Conservation (phyloP, 2,113 vertebrate species). For the Columba livia region DNA sequence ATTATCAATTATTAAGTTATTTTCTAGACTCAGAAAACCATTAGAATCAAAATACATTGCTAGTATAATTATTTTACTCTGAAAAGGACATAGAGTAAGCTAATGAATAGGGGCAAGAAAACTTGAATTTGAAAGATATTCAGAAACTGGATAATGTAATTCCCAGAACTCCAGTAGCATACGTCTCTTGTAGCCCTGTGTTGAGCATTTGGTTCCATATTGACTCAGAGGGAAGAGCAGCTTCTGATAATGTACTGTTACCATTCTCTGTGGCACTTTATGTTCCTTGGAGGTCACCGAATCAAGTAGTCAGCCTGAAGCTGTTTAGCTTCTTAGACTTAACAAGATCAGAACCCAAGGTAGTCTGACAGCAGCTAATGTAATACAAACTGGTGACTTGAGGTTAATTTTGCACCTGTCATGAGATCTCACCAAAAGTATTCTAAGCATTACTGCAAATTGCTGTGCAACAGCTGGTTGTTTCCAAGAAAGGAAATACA, state of each 20-base stretch:
- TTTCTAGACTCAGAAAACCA: not conserved
- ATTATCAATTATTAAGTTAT: not conserved
- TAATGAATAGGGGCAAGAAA: not conserved
- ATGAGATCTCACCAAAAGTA: not conserved
- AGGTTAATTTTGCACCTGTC: conserved; percentile 10
- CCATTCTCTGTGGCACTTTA: not conserved
- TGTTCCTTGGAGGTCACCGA: not conserved
- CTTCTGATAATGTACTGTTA: not conserved
- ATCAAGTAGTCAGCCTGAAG: not conserved
- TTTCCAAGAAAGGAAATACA: not conserved
- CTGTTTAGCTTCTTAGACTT: not conserved
- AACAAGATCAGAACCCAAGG: not conserved
- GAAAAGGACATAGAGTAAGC: not conserved
- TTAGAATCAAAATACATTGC: not conserved
- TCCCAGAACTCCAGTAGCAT: not conserved
- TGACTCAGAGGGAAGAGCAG: not conserved
- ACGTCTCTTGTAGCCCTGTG: not conserved
- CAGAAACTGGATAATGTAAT: not conserved
- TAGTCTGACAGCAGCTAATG: not conserved
- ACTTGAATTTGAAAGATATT: not conserved
- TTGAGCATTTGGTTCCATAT: not conserved
- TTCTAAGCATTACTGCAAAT: not conserved
- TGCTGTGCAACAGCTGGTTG: not conserved
- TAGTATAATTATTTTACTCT: not conserved
- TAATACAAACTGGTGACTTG: not conserved